Evolutionary conservation across 2,113 vertebrate genomes (phyloP).

Genomic region (Bathybates hornii): DNA sequence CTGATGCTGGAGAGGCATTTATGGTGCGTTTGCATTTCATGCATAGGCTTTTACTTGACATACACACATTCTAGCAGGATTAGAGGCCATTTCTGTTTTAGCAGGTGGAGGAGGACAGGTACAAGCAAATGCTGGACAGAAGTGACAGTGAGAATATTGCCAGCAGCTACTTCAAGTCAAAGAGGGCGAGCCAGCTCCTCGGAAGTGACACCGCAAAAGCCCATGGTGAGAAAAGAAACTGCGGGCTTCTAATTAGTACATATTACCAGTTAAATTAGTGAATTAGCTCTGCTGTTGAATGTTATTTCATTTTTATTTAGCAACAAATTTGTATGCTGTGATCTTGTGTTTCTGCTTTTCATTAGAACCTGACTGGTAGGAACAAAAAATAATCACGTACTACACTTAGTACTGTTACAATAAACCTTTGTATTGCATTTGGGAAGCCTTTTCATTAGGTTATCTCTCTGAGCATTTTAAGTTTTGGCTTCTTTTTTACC

Average conservation of each 20-base stretch:
- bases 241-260: not conserved
- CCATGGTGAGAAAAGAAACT: constrained; percentile 48
- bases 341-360: not conserved
- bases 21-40: constrained; percentile 60
- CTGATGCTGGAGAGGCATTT: constrained; percentile 40
- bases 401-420: not conserved
- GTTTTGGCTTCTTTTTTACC: not conserved
- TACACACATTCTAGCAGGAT: not conserved
- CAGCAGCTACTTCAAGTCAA: constrained; percentile 80
- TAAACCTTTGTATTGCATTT: not conserved
- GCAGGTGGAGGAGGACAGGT: constrained; percentile 79
- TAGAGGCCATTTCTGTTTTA: not conserved
- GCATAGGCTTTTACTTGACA: not conserved
- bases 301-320: not conserved
- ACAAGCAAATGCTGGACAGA: constrained; percentile 78
- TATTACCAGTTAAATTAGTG: not conserved
- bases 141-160: constrained; percentile 82
- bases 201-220: constrained; percentile 50
- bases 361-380: fast-evolving
- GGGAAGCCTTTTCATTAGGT: not conserved
- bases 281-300: not conserved
- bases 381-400: not conserved
- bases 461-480: not conserved
- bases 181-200: constrained; percentile 75
- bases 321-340: not conserved